Conservation (phyloP, 2,113 vertebrate species). For the Baryphthengus martii region DNA sequence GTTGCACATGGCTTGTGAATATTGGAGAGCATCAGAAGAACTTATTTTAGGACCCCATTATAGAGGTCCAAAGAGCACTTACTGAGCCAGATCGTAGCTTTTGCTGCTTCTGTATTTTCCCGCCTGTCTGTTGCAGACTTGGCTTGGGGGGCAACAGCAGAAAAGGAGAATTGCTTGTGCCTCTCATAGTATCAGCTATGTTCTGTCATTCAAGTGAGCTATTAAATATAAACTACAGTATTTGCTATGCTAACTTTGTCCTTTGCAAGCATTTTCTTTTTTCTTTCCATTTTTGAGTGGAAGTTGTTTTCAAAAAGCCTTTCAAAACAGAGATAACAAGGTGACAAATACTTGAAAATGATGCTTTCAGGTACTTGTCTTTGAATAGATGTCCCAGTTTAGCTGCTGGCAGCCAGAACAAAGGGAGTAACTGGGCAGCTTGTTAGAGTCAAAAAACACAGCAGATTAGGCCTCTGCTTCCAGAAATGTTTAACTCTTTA, state of each 20-base stretch:
- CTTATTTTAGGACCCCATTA: background rate
- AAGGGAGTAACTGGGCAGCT: background rate
- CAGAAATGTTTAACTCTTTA: background rate
- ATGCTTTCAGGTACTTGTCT: slow-evolving; percentile 12
- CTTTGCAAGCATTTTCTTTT: background rate
- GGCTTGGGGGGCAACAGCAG: background rate
- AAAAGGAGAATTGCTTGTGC: background rate
- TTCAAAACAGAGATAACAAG: slow-evolving; percentile 19
- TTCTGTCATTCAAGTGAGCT: background rate
- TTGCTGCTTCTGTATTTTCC: background rate
- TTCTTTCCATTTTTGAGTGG: background rate
- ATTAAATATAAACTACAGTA: background rate
- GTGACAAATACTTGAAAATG: slow-evolving; percentile 11
- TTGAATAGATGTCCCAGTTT: background rate
- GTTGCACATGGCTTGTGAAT: background rate
- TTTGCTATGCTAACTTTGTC: background rate
- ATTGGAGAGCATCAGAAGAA: background rate
- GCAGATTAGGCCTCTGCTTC: background rate
- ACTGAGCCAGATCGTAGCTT: background rate
- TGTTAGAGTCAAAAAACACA: background rate
- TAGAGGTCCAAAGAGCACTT: background rate
- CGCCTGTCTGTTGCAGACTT: background rate
- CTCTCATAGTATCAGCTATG: background rate
- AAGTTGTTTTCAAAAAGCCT: background rate
- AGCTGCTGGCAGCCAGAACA: slow-evolving; percentile 26